Evolutionary conservation across 2,888 invertebrate genomes (phyloP).

Genomic region (Fabriciana adippe): DNA sequence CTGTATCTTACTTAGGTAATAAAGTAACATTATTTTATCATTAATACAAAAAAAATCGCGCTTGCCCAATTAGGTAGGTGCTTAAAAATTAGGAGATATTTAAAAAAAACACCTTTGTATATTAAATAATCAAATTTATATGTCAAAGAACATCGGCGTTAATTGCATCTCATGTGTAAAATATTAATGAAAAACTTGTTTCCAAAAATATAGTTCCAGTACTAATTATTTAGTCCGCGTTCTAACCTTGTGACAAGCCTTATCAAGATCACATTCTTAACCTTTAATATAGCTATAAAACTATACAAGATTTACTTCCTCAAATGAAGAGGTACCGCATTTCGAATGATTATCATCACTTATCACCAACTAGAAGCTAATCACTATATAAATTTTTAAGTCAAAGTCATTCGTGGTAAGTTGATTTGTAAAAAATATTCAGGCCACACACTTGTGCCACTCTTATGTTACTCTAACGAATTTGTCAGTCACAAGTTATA

Average conservation of each 20-base stretch:
- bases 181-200: conserved; percentile 33
- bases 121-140: neutral
- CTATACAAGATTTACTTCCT: conserved; percentile 1
- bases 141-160: conserved; percentile 16
- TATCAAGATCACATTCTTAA: conserved; percentile 17
- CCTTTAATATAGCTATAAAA: conserved; percentile 12
- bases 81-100: too few relatives aligned
- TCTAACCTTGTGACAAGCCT: conserved; percentile 30
- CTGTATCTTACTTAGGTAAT: neutral
- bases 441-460: conserved; percentile 50
- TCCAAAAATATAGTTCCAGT: conserved; percentile 29
- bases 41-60: neutral
- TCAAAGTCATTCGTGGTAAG: conserved; percentile 18
- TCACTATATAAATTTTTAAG: conserved; percentile 11
- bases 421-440: conserved; percentile 49
- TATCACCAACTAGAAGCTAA: conserved; percentile 12
- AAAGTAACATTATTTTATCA: neutral
- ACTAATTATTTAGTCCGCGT: conserved; percentile 16
- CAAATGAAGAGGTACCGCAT: neutral
- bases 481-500: conserved; percentile 58
- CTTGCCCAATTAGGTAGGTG: too few relatives aligned
- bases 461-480: conserved; percentile 55
- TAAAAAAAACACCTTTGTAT: too few relatives aligned
- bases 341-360: conserved; percentile 5
- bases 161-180: conserved; percentile 29